Base-by-base conservation (phyloP, 2,113 vertebrate species). In the Petrocephalus zakoni region DNA sequence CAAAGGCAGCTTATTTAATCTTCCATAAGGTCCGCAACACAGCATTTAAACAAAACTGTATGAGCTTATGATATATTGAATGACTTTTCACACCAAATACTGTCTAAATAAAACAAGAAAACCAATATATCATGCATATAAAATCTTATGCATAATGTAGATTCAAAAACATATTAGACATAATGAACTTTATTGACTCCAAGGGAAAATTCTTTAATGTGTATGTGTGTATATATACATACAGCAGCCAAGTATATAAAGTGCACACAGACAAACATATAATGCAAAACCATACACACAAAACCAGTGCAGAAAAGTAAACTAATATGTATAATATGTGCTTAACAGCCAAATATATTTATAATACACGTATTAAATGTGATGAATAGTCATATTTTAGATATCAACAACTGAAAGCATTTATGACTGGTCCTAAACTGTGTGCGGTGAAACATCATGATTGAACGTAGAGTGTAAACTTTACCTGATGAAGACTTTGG, bases 401-500 rank as follows among this genome's bases (percentile, higher is more conserved):
- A 42, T 78, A 42, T 2, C 1, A 42, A 42, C 42, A 53, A 15
- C 52, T 53, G 13, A 17, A 42, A 78, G 29, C 72, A 78, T 78
- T 42, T 42, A 78, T 78, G 5, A 78, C 34, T 37, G 72, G 25
- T 29, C 5, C 5, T 8, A 42, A 19, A 47, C 78, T 82, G 42
- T 42, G 17, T 49, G 10, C 13, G 7, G 19, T 42, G 34, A 51
- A 84, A 85, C 84, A 7, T 37, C 4, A 42, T n/a, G 46, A 37
- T 1, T 21, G 75, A 82, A 25, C 4, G 9, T 34, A 15, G 19
- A 55, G 15, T 8, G 56, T 4, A 52, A 42, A 37, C 17, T 42
- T 88, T 88, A 88, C 87, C 87, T 72, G 68, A 22, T 25, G 51
- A 88, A 22, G 72, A 34, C 25, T 49, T 19, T 34, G 21, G 22